Evolutionary conservation across 2,888 invertebrate genomes (phyloP), one percentile per base, ranked within the genome.

Genomic region (Eupithecia subumbrata): DNA sequence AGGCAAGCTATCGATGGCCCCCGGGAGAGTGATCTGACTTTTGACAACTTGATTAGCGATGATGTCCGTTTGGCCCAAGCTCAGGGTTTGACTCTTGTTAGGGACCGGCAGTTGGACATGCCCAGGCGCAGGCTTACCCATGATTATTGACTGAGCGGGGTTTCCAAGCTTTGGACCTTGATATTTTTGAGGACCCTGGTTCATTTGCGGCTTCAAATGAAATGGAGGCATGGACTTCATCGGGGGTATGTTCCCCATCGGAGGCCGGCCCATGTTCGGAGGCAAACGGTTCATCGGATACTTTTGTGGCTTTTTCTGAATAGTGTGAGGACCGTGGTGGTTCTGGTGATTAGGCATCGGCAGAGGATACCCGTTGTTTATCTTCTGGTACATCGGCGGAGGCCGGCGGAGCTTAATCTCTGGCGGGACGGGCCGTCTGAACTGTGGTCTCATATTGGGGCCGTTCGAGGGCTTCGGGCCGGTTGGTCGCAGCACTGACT

Each of bases 321-420:
- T 85, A 45, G 84, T 85, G 67, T 90, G 85, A 3, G 83, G 81
- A 1, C 85, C 85, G 45, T 92, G 89, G 63, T 87, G 84, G 63
- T 86, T 89, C 0, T 92, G 90, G 66, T 87, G 84, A 56, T 86
- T 89, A 0, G 93, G 94, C 88, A 94, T 87, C 9, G 91, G 83
- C 22, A 94, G 80, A 4, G 94, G 94, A 74, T 93, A 94, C 16
- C 86, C 88, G 69, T 79, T 81, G 69, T 87, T 89, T 4, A 82
- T 84, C 81, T 92, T 92, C 37, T 86, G 88, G 69, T 85, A 87
- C 77, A 86, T 86, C 0, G 85, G 84, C 8, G 88, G 88, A 56
- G 87, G 94, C 79, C 95, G 86, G 60, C 93, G 90, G n/a, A 92
- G 78, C 79, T 93, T 93, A 37, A 95, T 94, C 84, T 95, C 95